These are phyloP conservation scores for Himalopsyche kuldschensis DNA, from an alignment of 2,888 invertebrate genomes.

Conservation along the genomic window DNA sequence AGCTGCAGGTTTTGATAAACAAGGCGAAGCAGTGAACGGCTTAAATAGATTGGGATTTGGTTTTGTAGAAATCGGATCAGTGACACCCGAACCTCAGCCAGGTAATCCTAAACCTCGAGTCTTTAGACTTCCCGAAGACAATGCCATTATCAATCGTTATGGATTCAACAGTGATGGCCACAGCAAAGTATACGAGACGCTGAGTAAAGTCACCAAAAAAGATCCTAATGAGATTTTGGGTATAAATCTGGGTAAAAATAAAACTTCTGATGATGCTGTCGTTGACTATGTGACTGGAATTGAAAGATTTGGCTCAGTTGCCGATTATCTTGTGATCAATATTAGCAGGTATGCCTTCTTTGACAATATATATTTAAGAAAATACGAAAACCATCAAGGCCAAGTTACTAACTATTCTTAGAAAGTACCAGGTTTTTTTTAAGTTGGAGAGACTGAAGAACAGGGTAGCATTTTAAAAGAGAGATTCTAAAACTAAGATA, in stretches of 20 bases:
- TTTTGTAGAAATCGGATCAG: conserved; percentile 93
- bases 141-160: conserved; percentile 89
- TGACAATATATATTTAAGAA: background rate
- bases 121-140: conserved; percentile 82
- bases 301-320: conserved; percentile 74
- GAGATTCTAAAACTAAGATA: no score
- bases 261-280: conserved; percentile 71
- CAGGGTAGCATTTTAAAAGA: no score
- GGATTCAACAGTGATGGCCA: conserved; percentile 95
- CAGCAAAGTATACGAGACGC: conserved; percentile 67
- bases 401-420: no score
- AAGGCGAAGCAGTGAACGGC: conserved; percentile 87
- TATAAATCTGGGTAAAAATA: conserved; percentile 96
- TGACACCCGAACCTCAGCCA: conserved; percentile 90
- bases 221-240: conserved; percentile 64
- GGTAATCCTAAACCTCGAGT: conserved; percentile 94
- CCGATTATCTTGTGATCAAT: conserved; percentile 97
- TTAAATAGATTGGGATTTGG: conserved; percentile 87
- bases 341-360: conserved; percentile 70
- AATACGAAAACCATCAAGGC: no score
- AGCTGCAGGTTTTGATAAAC: conserved; percentile 98
- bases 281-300: conserved; percentile 88
- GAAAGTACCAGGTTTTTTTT: no score
- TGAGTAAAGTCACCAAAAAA: conserved; percentile 1
- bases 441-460: no score